A percentile compares a stretch with the other conserved stretches of the same genome.
Evolutionary conservation across 2,113 vertebrate species (phyloP).

Genomic region (Prunella himalayana): DNA sequence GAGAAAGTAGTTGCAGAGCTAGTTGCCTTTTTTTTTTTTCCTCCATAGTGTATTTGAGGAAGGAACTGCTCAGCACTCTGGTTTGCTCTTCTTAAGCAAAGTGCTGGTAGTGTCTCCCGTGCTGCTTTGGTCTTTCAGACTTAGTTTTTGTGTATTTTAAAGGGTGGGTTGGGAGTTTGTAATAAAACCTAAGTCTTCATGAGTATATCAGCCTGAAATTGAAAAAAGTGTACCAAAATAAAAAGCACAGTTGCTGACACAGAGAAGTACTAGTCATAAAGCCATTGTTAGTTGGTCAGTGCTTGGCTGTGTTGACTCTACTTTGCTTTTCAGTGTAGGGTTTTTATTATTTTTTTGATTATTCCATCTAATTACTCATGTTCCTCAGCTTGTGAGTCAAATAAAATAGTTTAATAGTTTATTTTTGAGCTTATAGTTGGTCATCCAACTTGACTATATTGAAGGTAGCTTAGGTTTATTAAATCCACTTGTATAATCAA

Average conservation of each 20-base stretch:
- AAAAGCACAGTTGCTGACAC: background rate
- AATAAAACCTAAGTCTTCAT: background rate
- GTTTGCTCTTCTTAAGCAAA: background rate
- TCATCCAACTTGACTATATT: background rate
- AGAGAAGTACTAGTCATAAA: background rate
- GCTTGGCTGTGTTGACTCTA: background rate
- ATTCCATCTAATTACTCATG: background rate
- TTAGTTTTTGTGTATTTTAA: background rate
- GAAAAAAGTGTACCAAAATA: background rate
- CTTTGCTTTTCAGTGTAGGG: background rate
- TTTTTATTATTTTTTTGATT: background rate
- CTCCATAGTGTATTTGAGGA: background rate
- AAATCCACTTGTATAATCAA: background rate
- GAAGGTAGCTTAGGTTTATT: background rate
- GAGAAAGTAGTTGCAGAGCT: conserved; percentile 58
- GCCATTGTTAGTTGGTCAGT: background rate
- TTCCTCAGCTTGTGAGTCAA: background rate
- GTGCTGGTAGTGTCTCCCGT: background rate
- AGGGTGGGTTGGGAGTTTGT: background rate
- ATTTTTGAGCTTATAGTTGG: background rate
- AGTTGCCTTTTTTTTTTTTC: background rate
- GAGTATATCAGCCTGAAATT: background rate
- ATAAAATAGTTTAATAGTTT: background rate
- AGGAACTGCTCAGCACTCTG: conserved; percentile 24
- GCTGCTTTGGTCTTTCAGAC: background rate